Evolutionary conservation across 1,140 invertebrate genomes (phyloP), one percentile per base, ranked within the genome.

Genomic region (Lethocerus indicus): DNA sequence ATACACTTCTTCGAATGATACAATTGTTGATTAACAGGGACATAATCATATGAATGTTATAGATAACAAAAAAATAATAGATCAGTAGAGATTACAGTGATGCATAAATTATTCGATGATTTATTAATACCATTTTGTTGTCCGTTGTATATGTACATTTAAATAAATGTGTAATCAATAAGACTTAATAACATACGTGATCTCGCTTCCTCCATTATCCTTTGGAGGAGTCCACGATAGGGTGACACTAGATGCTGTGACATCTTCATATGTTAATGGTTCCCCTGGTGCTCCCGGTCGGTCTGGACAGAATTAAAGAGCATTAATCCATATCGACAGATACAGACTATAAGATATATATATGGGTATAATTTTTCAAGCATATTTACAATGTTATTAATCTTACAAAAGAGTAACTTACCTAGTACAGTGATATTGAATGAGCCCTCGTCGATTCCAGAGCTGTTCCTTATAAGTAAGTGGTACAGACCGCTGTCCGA

Each of bases 171-270:
- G 3, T 23, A 2, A 18, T 44, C 2, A 2, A 14, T 27, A 26
- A 49, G 21, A n/a, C 2, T 41, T 16, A 44, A 9, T 26, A 27
- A n/a, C 73, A 68, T 63, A 78, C 75, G 88, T 89, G 29, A 95
- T 78, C 67, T 92, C 87, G 63, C 87, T 91, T 24, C 91, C 92
- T 58, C 92, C 92, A 62, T 91, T 89, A 60, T 92, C 88, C 59
- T 83, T 88, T 1, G 93, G 87, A 61, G 86, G 80, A 68, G 89
- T 92, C 92, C 92, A 92, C 16, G 88, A 87, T 23, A 96, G 67
- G 0, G 87, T 92, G n/a, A 94, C 88, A 37, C 85, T 87, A 64
- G 92, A 88, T 32, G 84, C 80, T 18, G 87, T 92, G 16, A 96
- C 84, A 66, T 95, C 89, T 64, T 92, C 88, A 57, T 93, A 92